phyloP scores from a whole-genome alignment of 2,113 vertebrate species.

The Acrocephalus kingi region DNA sequence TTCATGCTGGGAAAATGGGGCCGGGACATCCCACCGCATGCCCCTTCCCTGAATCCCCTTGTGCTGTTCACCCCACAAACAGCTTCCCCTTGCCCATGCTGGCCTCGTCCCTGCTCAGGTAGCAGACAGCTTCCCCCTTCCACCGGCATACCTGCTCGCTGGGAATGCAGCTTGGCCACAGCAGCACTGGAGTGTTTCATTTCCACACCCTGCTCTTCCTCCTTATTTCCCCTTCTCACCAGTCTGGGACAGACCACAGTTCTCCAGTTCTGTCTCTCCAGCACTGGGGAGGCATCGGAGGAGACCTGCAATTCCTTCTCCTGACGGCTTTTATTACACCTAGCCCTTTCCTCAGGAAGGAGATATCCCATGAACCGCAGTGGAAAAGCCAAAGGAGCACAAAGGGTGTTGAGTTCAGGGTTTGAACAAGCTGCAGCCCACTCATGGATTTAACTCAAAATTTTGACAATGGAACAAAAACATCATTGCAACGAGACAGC shows the following conservation, averaged over 20 bases:
- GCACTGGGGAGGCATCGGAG: background rate
- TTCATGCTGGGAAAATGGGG: background rate
- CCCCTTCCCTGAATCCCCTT: background rate
- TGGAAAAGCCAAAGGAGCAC: conserved; percentile 52
- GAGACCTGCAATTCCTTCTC: background rate
- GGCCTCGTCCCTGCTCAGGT: rapidly evolving
- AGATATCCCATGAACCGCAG: conserved; percentile 26
- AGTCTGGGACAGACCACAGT: background rate
- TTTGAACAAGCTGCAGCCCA: conserved; percentile 48
- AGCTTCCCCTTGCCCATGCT: background rate
- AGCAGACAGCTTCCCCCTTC: background rate
- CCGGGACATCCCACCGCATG: rapidly evolving
- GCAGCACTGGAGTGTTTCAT: background rate
- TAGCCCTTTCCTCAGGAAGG: conserved; percentile 50
- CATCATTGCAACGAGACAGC: conserved; percentile 50
- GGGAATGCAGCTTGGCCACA: background rate
- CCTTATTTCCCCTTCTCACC: background rate
- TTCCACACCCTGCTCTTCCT: background rate
- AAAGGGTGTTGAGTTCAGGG: conserved; percentile 39
- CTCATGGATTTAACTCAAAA: conserved; percentile 56
- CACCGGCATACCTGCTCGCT: background rate
- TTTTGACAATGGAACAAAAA: conserved; percentile 60
- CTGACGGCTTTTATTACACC: conserved; percentile 22
- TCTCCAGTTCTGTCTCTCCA: background rate
- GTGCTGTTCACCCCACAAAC: background rate